Evolutionary conservation across 2,113 vertebrate species (phyloP).

Genomic region (Strigops habroptila): DNA sequence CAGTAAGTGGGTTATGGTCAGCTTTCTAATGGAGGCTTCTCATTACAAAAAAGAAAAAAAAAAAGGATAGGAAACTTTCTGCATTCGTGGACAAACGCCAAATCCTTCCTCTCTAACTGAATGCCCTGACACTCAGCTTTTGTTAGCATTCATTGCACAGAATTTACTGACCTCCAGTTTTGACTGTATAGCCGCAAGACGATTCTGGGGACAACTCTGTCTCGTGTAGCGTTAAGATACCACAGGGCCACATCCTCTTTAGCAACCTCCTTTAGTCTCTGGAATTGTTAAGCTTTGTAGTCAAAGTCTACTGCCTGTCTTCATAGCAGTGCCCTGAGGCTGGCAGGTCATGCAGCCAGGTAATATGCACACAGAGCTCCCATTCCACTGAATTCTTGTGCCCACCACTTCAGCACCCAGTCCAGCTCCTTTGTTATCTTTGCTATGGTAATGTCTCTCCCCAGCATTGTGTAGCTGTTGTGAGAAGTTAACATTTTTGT

Average conservation of each 20-base stretch:
- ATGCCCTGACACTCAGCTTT: not conserved
- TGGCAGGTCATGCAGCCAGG: not conserved
- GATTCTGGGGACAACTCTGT: not conserved
- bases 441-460: not conserved
- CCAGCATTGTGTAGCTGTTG: not conserved
- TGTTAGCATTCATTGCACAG: not conserved
- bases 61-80: not conserved
- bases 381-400: not conserved
- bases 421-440: not conserved
- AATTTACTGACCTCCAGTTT: not conserved
- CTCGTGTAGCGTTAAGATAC: not conserved
- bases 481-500: not conserved
- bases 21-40: slow-evolving; percentile 5
- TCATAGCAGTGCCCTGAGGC: not conserved
- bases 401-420: not conserved
- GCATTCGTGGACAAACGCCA: not conserved
- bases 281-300: not conserved
- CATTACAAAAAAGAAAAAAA: not conserved
- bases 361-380: not conserved
- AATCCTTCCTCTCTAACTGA: not conserved
- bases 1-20: not conserved
- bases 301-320: not conserved
- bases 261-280: not conserved
- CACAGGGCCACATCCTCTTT: not conserved
- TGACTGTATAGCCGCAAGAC: not conserved